phyloP scores from a whole-genome alignment of 2,888 invertebrate genomes.

The Calephelis perditalis region DNA sequence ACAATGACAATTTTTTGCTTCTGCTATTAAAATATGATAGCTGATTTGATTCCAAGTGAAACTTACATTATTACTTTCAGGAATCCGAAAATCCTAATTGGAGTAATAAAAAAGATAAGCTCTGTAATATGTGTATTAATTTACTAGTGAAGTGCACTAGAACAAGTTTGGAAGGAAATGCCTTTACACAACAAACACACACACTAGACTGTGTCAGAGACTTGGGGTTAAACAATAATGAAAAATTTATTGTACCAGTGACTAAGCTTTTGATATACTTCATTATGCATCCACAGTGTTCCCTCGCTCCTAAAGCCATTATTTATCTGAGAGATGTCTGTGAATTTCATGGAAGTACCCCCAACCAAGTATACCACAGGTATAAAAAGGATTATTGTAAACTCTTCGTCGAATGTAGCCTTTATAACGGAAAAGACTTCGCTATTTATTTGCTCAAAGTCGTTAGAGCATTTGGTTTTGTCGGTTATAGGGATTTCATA shows the following conservation, averaged over 20 bases:
- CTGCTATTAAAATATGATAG: no score
- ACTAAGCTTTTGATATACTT: slow-evolving; percentile 78
- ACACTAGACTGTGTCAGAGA: slow-evolving; percentile 73
- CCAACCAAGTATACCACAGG: slow-evolving; percentile 78
- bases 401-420: slow-evolving; percentile 79
- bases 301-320: slow-evolving; percentile 75
- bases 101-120: slow-evolving; percentile 49
- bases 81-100: slow-evolving; percentile 40
- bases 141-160: slow-evolving; percentile 63
- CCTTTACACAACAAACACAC: slow-evolving; percentile 73
- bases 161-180: slow-evolving; percentile 67
- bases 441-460: slow-evolving; percentile 79
- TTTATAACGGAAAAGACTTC: slow-evolving; percentile 76
- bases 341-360: slow-evolving; percentile 68
- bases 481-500: slow-evolving; percentile 82
- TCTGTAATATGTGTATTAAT: slow-evolving; percentile 54
- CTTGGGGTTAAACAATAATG: slow-evolving; percentile 57
- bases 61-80: slow-evolving; percentile 37
- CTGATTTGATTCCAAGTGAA: no score
- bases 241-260: slow-evolving; percentile 58
- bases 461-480: slow-evolving; percentile 83
- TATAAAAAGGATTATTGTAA: slow-evolving; percentile 81
- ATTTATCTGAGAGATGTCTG: slow-evolving; percentile 78
- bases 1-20: no score
- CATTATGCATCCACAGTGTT: slow-evolving; percentile 80